Percentiles rank a stretch among this genome's conserved stretches.
phyloP scores from a whole-genome alignment of 2,113 vertebrate genomes.

The Corythoichthys intestinalis region DNA sequence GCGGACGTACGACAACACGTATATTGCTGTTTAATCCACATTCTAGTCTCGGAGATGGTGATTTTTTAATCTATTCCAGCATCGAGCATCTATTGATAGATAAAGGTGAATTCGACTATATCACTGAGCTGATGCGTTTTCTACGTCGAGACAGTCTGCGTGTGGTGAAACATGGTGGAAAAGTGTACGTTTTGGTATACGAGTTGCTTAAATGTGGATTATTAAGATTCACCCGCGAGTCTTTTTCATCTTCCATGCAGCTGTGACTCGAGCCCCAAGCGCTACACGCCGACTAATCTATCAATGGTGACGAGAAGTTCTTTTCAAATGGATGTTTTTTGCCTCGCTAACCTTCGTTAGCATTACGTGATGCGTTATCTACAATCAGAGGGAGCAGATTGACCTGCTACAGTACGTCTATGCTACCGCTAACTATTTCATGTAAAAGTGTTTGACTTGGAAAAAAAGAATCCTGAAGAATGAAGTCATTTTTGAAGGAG shows the following conservation, averaged over 20 bases:
- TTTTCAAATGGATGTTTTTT: slow-evolving; percentile 33
- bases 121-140: slow-evolving; percentile 50
- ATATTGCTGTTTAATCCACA: slow-evolving; percentile 70
- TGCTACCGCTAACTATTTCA: slow-evolving; percentile 47
- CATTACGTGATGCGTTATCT: slow-evolving; percentile 32
- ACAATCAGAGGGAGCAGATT: slow-evolving; percentile 43
- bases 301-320: slow-evolving; percentile 51
- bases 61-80: slow-evolving; percentile 45
- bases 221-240: slow-evolving; percentile 33
- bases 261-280: slow-evolving; percentile 52
- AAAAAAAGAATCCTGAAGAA: slow-evolving; percentile 5
- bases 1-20: slow-evolving; percentile 42
- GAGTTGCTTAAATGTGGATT: slow-evolving; percentile 48
- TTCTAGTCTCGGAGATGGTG: slow-evolving; percentile 52
- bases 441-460: slow-evolving; percentile 35
- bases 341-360: no score
- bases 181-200: slow-evolving; percentile 52
- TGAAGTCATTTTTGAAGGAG: slow-evolving; percentile 12
- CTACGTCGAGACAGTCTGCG: slow-evolving; percentile 53
- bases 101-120: slow-evolving; percentile 66
- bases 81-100: slow-evolving; percentile 51
- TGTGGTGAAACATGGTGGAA: slow-evolving; percentile 44
- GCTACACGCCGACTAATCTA: slow-evolving; percentile 65
- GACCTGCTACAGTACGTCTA: slow-evolving; percentile 53
- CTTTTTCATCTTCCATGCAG: slow-evolving; percentile 45